phyloP scores from a whole-genome alignment of 1,140 invertebrate genomes.

The Drosophila biarmipes region DNA sequence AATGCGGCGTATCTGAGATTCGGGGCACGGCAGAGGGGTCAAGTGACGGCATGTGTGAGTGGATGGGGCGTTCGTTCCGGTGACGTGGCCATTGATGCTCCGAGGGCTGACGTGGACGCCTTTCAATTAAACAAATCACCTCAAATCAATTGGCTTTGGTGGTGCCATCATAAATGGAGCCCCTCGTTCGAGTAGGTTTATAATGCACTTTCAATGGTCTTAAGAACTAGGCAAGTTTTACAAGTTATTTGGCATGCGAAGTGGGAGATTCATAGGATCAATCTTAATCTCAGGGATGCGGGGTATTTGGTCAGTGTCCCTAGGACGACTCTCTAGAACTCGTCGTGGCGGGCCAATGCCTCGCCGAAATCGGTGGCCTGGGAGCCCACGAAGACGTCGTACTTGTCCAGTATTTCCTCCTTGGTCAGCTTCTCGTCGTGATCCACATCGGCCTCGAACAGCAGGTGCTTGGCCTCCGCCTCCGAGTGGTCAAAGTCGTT shows the following conservation, averaged over 20 bases:
- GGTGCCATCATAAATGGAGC: constrained; percentile 5
- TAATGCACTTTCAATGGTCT: constrained; percentile 58
- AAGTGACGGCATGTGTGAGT: constrained; percentile 21
- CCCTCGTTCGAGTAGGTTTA: constrained; percentile 24
- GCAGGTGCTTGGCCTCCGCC: constrained; percentile 97
- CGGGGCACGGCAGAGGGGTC: constrained; percentile 34
- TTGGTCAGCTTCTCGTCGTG: constrained; percentile 95
- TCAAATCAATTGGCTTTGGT: constrained; percentile 47
- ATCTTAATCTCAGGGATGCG: constrained; percentile 34
- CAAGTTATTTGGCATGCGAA: constrained; percentile 74
- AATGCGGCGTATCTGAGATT: constrained; percentile 26
- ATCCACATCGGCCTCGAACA: constrained; percentile 96
- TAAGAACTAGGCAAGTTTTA: constrained; percentile 49
- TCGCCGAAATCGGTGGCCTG: constrained; percentile 99
- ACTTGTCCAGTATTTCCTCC: constrained; percentile 97
- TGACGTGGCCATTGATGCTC: constrained; percentile 72
- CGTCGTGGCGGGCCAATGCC: constrained; percentile 96
- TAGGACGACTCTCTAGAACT: constrained; percentile 89
- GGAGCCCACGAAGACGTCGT: constrained; percentile 99
- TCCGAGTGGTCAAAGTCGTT: constrained; percentile 98
- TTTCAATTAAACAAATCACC: constrained; percentile 51
- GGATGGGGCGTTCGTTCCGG: constrained; percentile 24
- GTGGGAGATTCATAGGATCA: constrained; percentile 34
- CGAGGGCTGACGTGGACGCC: constrained; percentile 70
- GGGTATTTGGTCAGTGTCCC: neutral